Evolutionary conservation across 2,113 vertebrate genomes (phyloP).

Genomic region (Carlito syrichta): DNA sequence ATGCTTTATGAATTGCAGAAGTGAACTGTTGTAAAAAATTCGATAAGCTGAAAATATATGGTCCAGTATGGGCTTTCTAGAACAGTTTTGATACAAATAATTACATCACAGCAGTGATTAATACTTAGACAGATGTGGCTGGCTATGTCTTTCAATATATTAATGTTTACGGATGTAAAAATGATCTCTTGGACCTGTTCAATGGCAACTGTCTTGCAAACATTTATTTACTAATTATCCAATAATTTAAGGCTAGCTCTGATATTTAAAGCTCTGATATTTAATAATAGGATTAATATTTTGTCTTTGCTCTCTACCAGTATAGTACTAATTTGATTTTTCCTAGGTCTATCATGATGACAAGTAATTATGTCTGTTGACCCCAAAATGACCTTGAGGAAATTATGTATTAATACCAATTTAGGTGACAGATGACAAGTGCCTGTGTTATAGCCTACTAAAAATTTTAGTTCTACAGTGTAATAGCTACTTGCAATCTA

Average conservation of each 20-base stretch:
- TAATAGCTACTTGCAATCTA: not conserved
- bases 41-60: not conserved
- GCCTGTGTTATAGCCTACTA: not conserved
- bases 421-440: not conserved
- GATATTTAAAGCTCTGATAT: not conserved
- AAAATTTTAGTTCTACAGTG: not conserved
- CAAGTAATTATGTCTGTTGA: conserved; percentile 14
- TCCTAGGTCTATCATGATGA: not conserved
- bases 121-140: not conserved
- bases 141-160: not conserved
- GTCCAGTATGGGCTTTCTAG: not conserved
- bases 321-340: not conserved
- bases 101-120: not conserved
- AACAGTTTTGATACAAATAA: not conserved
- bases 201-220: not conserved
- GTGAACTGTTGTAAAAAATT: not conserved
- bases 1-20: not conserved
- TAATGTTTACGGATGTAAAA: not conserved
- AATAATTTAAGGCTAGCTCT: not conserved
- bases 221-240: not conserved
- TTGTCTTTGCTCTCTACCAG: not conserved
- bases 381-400: conserved; percentile 17
- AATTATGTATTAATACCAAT: not conserved
- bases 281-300: conserved; percentile 24
- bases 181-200: not conserved